Base-by-base conservation (phyloP, 2,888 invertebrate species). In the Carterocephalus palaemon region DNA sequence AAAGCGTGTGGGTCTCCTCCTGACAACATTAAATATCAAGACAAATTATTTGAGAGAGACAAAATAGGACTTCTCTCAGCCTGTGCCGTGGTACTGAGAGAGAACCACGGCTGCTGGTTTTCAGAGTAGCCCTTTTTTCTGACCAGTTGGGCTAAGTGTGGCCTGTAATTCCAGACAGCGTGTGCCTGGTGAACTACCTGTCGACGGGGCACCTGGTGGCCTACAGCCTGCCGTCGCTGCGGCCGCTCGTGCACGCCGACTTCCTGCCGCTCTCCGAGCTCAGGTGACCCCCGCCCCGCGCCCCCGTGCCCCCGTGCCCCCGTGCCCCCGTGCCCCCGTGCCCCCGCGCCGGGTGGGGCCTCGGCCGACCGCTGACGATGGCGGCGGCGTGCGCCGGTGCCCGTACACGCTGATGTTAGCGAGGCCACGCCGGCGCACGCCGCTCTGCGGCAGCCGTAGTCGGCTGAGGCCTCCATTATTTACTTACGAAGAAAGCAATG, bases 171-270 rank as follows among this genome's bases (percentile, higher is more conserved):
- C 6, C 90, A 97, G 97, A 97, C 85, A 96, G 96, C 77, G 95
- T 96, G 64, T 98, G 97, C 82, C 90, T 98, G 70, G 93, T 95
- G 61, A 95, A 95, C 84, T 98, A 98, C 89, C 89, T 96, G 67
- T 97, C 97, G 52, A 97, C 94, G 82, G 98, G 98, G 43, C 96
- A 96, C 86, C 88, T 99, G 70, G 91, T 93, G 70, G 95, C 96
- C 53, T 96, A 96, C 89, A 97, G 96, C 88, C 90, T 99, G 80
- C 99, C 99, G 51, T 97, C 97, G 75, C 90, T 99, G 65, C 92
- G 96, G 81, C 94, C 93, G 62, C 90, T 99, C 55, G 90, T 97
- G 68, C 95, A 98, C 82, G 92, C 95, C 52, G 96, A 97, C 85
- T 97, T 98, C 89, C 90, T 98, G 68, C 97, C 98, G 52, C 90